Evolutionary conservation across 2,113 vertebrate species (phyloP).

Genomic region (Dromaius novaehollandiae): DNA sequence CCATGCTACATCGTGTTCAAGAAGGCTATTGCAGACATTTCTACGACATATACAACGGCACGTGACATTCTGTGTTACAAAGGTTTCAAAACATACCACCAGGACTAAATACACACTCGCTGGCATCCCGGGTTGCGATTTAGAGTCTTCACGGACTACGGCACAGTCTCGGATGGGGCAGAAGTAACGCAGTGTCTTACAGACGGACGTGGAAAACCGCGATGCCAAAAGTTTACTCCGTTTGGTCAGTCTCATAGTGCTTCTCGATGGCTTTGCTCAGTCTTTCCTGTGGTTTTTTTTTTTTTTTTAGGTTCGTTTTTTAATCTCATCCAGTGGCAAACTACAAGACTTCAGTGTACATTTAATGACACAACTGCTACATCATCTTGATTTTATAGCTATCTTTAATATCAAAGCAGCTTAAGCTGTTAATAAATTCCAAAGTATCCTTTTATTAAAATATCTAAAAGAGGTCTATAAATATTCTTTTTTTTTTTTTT

Average conservation of each 20-base stretch:
- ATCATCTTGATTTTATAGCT: constrained; percentile 90
- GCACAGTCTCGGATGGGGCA: constrained; percentile 78
- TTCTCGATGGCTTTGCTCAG: constrained; percentile 97
- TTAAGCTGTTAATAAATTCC: constrained; percentile 94
- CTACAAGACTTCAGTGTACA: constrained; percentile 94
- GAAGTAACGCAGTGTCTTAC: constrained; percentile 84
- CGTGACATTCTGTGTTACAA: constrained; percentile 85
- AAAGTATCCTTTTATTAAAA: constrained; percentile 98
- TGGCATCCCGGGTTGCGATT: constrained; percentile 72
- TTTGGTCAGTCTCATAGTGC: constrained; percentile 95
- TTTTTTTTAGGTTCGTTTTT: constrained; percentile 38
- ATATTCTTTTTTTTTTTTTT: constrained; percentile 81
- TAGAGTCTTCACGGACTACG: constrained; percentile 95
- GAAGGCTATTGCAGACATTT: constrained; percentile 88
- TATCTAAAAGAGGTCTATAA: constrained; percentile 97
- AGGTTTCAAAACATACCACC: constrained; percentile 86
- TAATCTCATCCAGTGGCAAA: constrained; percentile 99
- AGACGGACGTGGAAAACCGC: constrained; percentile 84
- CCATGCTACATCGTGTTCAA: constrained; percentile 84
- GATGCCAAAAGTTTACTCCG: constrained; percentile 84
- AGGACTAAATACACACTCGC: constrained; percentile 86
- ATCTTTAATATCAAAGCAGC: constrained; percentile 95
- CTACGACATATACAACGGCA: constrained; percentile 89
- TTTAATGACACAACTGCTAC: constrained; percentile 94
- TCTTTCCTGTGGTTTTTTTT: constrained; percentile 64